phyloP scores from a whole-genome alignment of 2,113 vertebrate species.

The Campylomormyrus tamandua region DNA sequence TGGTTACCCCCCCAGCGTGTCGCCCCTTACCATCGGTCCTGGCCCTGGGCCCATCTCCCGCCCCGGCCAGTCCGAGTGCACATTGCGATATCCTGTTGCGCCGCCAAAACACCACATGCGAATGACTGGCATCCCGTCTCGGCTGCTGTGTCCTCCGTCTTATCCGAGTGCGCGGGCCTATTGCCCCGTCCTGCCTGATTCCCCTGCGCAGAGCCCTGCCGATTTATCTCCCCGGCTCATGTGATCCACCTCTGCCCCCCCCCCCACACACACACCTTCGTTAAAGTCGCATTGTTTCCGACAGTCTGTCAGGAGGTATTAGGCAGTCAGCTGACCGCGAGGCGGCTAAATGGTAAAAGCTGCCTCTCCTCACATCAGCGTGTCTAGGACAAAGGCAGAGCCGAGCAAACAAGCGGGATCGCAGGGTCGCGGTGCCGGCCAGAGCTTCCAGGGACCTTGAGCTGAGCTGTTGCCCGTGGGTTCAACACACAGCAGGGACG shows the following conservation, averaged over 20 bases:
- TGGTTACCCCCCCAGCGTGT: not conserved
- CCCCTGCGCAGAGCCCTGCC: not conserved
- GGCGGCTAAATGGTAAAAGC: constrained; percentile 13
- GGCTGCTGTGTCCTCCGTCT: constrained; percentile 1
- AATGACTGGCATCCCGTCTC: not conserved
- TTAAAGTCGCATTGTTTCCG: constrained; percentile 34
- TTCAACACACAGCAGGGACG: not conserved
- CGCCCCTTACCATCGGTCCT: not conserved
- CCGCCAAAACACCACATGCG: not conserved
- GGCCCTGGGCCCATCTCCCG: constrained; percentile 10
- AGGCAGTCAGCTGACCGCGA: constrained; percentile 38
- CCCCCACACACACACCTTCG: not conserved
- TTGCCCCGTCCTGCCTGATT: not conserved
- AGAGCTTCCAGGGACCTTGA: not conserved
- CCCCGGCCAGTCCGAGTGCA: not conserved
- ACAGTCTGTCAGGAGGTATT: constrained; percentile 39
- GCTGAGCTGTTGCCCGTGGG: not conserved
- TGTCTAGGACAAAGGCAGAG: constrained; percentile 33
- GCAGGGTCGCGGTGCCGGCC: not conserved
- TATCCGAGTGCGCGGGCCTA: not conserved
- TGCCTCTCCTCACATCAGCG: constrained; percentile 22
- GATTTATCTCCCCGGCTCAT: constrained; percentile 29
- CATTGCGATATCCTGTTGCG: not conserved
- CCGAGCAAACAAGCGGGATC: constrained; percentile 28
- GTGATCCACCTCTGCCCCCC: constrained; percentile 29